Conservation (phyloP, 1,140 invertebrate species). For the Lysiphlebus fabarum region DNA sequence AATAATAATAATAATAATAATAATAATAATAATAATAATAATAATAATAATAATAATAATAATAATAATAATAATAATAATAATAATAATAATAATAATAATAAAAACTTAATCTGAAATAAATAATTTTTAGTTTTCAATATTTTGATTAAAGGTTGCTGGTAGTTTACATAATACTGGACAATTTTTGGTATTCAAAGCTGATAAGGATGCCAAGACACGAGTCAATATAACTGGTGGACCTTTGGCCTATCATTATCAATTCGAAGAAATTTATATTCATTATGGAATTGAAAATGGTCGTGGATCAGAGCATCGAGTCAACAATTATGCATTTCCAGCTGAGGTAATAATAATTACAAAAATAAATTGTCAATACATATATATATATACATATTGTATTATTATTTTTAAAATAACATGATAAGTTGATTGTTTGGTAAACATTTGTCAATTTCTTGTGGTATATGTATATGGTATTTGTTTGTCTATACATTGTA, state of each 20-base stretch:
- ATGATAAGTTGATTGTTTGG: too few species aligned
- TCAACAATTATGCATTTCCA: conserved; percentile 89
- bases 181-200: conserved; percentile 84
- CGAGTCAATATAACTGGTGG: conserved; percentile 93
- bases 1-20: too few species aligned
- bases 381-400: too few species aligned
- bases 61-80: too few species aligned
- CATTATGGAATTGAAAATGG: conserved; percentile 87
- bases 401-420: background rate
- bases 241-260: conserved; percentile 90
- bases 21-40: too few species aligned
- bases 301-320: conserved; percentile 88
- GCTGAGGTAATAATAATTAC: conserved; percentile 71
- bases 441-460: background rate
- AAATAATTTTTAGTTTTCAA: too few species aligned
- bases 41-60: too few species aligned
- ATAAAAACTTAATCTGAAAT: too few species aligned
- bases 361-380: background rate
- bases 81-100: too few species aligned
- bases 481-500: too few species aligned
- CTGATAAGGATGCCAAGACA: conserved; percentile 80
- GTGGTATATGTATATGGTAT: conserved; percentile 9
- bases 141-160: conserved; percentile 66
- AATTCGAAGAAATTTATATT: conserved; percentile 92
- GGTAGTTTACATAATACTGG: conserved; percentile 86